A percentile compares a stretch with the other conserved stretches of the same genome.
Evolutionary conservation across 2,888 invertebrate species (phyloP).

Genomic region (Thereva nobilitata): DNA sequence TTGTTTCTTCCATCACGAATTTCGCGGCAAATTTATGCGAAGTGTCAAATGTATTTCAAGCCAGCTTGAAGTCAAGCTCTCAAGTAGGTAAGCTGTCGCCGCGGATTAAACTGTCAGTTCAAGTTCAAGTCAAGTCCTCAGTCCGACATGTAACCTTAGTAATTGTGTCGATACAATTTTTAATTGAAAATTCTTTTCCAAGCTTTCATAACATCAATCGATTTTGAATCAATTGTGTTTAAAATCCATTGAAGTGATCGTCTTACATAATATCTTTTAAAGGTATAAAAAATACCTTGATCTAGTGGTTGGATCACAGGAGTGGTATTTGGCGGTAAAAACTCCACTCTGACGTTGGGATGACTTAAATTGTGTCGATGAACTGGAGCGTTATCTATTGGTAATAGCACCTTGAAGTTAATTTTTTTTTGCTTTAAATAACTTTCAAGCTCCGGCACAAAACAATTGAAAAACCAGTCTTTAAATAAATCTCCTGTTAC

Average conservation of each 20-base stretch:
- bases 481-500: constrained; percentile 17
- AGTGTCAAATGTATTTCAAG: no score
- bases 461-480: constrained; percentile 30
- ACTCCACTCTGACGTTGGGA: constrained; percentile 21
- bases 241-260: constrained; percentile 38
- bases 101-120: no score
- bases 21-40: no score
- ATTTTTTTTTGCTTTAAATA: constrained; percentile 26
- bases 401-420: constrained; percentile 16
- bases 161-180: constrained; percentile 15
- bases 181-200: constrained; percentile 32
- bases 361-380: constrained; percentile 26
- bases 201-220: constrained; percentile 35
- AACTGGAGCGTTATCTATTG: constrained; percentile 30
- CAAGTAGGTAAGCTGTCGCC: no score
- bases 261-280: no score
- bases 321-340: constrained; percentile 33
- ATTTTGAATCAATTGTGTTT: constrained; percentile 37
- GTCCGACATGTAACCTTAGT: no score
- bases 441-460: constrained; percentile 18
- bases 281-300: constrained; percentile 17
- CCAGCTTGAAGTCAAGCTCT: no score
- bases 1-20: no score
- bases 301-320: constrained; percentile 21
- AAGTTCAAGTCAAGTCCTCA: no score